These are phyloP conservation scores for Caenorhabditis plicata DNA, from an alignment of 2,888 invertebrate species.

Conservation along the genomic window DNA sequence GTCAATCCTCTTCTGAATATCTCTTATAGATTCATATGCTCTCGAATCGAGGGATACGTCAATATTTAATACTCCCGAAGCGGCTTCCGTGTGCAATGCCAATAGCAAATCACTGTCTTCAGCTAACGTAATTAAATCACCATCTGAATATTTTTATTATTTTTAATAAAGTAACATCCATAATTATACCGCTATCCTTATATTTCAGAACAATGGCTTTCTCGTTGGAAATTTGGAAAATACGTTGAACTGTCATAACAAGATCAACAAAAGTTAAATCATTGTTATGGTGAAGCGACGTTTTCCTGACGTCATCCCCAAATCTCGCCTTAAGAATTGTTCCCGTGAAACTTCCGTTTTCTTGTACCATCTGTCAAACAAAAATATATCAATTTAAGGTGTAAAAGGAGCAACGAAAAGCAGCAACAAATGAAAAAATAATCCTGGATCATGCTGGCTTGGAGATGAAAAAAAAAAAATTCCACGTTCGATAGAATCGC, in stretches of 20 bases:
- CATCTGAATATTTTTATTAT: slow-evolving; percentile 29
- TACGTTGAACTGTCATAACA: slow-evolving; percentile 45
- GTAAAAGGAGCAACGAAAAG: not conserved
- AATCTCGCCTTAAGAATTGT: slow-evolving; percentile 46
- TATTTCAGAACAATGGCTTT: slow-evolving; percentile 47
- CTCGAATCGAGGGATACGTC: slow-evolving; percentile 6
- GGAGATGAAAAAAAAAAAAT: slow-evolving; percentile 3
- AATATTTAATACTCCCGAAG: slow-evolving; percentile 7
- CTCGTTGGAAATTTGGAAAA: slow-evolving; percentile 39
- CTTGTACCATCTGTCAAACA: slow-evolving; percentile 23
- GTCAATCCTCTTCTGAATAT: slow-evolving; percentile 20
- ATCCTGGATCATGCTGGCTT: not conserved
- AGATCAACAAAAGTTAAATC: slow-evolving; percentile 51
- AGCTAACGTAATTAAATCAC: slow-evolving; percentile 48
- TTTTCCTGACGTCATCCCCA: slow-evolving; percentile 48
- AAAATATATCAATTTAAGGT: not conserved
- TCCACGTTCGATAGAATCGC: slow-evolving; percentile 22
- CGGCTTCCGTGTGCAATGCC: slow-evolving; percentile 37
- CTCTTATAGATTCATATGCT: slow-evolving; percentile 3
- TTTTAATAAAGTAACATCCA: slow-evolving; percentile 7
- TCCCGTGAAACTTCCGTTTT: slow-evolving; percentile 30
- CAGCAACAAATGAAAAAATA: not conserved
- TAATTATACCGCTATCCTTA: slow-evolving; percentile 52
- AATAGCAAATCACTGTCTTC: slow-evolving; percentile 51
- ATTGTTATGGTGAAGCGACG: slow-evolving; percentile 42